Conservation (phyloP, 2,888 invertebrate genomes). For the Agrilus mali region DNA sequence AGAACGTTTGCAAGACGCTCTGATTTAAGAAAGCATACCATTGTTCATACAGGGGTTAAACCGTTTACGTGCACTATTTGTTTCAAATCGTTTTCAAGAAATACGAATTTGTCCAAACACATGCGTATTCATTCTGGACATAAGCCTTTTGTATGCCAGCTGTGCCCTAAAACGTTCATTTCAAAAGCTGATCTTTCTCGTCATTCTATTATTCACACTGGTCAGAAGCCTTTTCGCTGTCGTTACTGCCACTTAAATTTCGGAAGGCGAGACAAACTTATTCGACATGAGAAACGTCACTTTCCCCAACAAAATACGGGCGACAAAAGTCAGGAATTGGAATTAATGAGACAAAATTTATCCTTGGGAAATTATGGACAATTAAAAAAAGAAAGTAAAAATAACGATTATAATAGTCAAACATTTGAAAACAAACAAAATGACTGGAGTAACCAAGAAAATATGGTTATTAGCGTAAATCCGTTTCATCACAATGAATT, state of each 20-base stretch:
- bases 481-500: slow-evolving; percentile 39
- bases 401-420: slow-evolving; percentile 3
- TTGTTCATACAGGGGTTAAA: slow-evolving; percentile 64
- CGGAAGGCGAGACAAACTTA: slow-evolving; percentile 53
- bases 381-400: slow-evolving; percentile 9
- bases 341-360: slow-evolving; percentile 25
- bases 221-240: slow-evolving; percentile 53
- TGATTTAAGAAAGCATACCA: slow-evolving; percentile 59
- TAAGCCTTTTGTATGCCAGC: slow-evolving; percentile 58
- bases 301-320: slow-evolving; percentile 31
- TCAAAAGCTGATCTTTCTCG: slow-evolving; percentile 52
- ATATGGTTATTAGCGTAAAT: slow-evolving; percentile 48
- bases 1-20: slow-evolving; percentile 58
- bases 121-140: slow-evolving; percentile 58
- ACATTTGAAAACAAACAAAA: slow-evolving; percentile 17
- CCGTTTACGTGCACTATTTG: slow-evolving; percentile 63
- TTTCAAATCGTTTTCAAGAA: slow-evolving; percentile 61
- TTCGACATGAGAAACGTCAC: slow-evolving; percentile 53
- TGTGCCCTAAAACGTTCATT: slow-evolving; percentile 61
- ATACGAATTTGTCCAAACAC: slow-evolving; percentile 66
- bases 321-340: slow-evolving; percentile 26
- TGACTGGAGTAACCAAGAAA: slow-evolving; percentile 30
- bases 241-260: slow-evolving; percentile 53
- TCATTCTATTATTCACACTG: slow-evolving; percentile 55
- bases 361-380: slow-evolving; percentile 18